Evolutionary conservation across 2,888 invertebrate genomes (phyloP), one percentile per base, ranked within the genome.

Genomic region (Hypomecis atomaria): DNA sequence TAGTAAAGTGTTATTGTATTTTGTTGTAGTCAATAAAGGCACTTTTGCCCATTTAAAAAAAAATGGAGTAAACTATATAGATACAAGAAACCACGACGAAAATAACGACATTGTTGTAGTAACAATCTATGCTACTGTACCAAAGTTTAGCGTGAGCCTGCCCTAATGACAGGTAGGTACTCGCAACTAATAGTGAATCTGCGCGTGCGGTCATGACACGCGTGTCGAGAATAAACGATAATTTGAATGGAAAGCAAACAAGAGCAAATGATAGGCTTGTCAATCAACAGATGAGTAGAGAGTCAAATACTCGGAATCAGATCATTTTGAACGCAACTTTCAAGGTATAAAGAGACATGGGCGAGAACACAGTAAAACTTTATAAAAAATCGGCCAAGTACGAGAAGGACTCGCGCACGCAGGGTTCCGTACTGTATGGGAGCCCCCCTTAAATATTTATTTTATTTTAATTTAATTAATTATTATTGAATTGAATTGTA

Each of bases 151-250:
- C 38, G 56, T 38, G n/a, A 56, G 47, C 33, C 40, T 56, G 40
- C 47, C 33, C 45, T 47, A 40, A 56, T 47, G 47, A 33, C 47
- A 47, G 56, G 47, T 38, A 47, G 56, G 47, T 38, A 38, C 23
- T 23, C 3, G 23, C 40, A 47, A 37, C 8, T 47, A 47, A 47
- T 84, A 82, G 78, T 70, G 70, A 82, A 81, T 77, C 82, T 77
- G 77, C 78, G 76, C 82, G 75, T 73, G 81, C 78, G 72, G 72
- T 68, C 66, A 64, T 45, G 56, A 48, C 55, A 43, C 42, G 49
- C 66, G 69, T 65, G 69, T 65, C 57, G 54, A 59, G 71, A 66
- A 72, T 72, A 71, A 64, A 66, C 47, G 56, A 69, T 54, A 5
- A 59, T 65, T 70, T 62, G 63, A 63, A 65, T 68, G 71, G 65